Percentiles rank a stretch among this genome's conserved stretches.
Evolutionary conservation across 2,888 invertebrate species (phyloP).

Genomic region (Tiliacea aurago): DNA sequence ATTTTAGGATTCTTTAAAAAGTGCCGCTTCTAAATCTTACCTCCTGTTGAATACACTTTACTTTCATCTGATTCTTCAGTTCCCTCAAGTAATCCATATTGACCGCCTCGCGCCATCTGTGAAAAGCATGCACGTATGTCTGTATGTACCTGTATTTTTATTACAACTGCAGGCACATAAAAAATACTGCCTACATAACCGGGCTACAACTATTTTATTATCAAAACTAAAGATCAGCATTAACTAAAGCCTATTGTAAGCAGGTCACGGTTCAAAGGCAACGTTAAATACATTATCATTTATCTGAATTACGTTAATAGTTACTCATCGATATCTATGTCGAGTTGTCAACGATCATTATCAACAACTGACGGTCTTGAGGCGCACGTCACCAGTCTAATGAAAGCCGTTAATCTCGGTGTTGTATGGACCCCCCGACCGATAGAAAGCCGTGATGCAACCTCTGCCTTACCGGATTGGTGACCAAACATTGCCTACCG

Average conservation of each 20-base stretch:
- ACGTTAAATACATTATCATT: slow-evolving; percentile 59
- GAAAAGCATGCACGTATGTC: slow-evolving; percentile 37
- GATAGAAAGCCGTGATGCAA: slow-evolving; percentile 84
- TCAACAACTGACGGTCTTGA: slow-evolving; percentile 66
- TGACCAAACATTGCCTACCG: slow-evolving; percentile 67
- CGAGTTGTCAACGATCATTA: slow-evolving; percentile 68
- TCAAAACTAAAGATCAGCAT: slow-evolving; percentile 34
- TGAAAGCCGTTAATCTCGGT: slow-evolving; percentile 78
- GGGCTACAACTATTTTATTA: slow-evolving; percentile 1
- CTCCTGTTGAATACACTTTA: slow-evolving; percentile 83
- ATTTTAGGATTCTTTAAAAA: neutral
- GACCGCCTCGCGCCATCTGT: slow-evolving; percentile 86
- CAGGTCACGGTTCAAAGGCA: slow-evolving; percentile 59
- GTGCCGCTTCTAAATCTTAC: slow-evolving; percentile 46
- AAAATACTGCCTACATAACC: neutral
- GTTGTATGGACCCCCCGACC: slow-evolving; percentile 62
- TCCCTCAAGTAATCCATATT: slow-evolving; percentile 83
- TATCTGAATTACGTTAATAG: slow-evolving; percentile 65
- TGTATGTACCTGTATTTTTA: neutral
- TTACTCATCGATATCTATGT: slow-evolving; percentile 63
- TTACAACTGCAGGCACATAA: neutral
- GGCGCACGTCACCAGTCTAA: slow-evolving; percentile 71
- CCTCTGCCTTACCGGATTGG: slow-evolving; percentile 67
- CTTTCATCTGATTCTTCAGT: slow-evolving; percentile 84
- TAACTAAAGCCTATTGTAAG: slow-evolving; percentile 26